phyloP scores from a whole-genome alignment of 2,113 vertebrate genomes.

The Boleophthalmus pectinirostris region DNA sequence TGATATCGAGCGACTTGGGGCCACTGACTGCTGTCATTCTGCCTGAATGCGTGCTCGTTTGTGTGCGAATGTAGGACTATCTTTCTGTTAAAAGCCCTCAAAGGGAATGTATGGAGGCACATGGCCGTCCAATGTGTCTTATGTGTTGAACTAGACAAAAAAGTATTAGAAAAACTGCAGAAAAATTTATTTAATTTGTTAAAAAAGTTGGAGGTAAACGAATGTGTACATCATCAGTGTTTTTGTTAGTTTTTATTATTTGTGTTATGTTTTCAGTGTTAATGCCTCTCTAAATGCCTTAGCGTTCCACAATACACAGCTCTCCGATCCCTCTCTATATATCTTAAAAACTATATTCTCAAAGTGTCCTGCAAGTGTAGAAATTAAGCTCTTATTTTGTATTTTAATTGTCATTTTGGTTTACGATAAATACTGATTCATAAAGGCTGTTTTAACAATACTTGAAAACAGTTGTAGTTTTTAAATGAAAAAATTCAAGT shows the following conservation, averaged over 20 bases:
- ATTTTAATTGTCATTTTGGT: constrained; percentile 39
- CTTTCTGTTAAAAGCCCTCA: constrained; percentile 54
- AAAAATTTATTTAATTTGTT: constrained; percentile 32
- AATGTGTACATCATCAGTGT: constrained; percentile 74
- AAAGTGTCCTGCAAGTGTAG: constrained; percentile 51
- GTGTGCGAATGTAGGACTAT: constrained; percentile 31
- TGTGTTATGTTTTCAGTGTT: constrained; percentile 61
- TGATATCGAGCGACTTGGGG: constrained; percentile 65
- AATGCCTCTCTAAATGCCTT: constrained; percentile 76
- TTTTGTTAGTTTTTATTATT: constrained; percentile 44
- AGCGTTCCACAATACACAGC: constrained; percentile 62
- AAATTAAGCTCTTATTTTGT: constrained; percentile 49
- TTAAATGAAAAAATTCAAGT: neutral
- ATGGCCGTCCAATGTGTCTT: constrained; percentile 46
- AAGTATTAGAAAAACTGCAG: constrained; percentile 41
- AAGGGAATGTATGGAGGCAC: constrained; percentile 59
- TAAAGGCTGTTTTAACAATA: constrained; percentile 45
- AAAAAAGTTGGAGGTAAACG: constrained; percentile 50
- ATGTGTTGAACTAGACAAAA: constrained; percentile 45
- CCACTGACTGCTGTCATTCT: constrained; percentile 69
- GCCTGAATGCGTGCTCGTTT: constrained; percentile 57
- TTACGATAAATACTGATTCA: constrained; percentile 40
- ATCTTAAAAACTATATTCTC: constrained; percentile 31
- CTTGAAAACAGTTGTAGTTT: constrained; percentile 27
- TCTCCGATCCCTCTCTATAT: constrained; percentile 28